Conservation (phyloP, 1,140 invertebrate genomes). For the Drosophila simulans region DNA sequence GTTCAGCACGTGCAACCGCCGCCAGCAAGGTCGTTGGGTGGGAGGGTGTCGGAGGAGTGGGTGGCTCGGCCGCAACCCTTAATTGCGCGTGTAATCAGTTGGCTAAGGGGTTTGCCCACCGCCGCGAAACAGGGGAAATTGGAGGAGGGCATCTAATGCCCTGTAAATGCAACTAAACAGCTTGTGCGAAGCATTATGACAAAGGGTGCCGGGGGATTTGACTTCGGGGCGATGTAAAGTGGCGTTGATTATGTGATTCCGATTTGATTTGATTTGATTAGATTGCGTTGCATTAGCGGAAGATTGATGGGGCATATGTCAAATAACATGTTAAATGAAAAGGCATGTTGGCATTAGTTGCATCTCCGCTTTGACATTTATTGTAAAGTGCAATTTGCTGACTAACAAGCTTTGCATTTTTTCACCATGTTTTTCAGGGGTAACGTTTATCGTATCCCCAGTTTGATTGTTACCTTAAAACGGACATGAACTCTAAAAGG, state of each 20-base stretch:
- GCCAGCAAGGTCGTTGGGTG: constrained; percentile 49
- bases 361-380: not conserved
- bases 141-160: constrained; percentile 44
- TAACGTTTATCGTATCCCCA: too few species aligned
- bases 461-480: too few species aligned
- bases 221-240: constrained; percentile 25
- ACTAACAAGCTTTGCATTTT: too few species aligned
- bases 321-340: constrained; percentile 8
- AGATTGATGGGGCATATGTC: constrained; percentile 69
- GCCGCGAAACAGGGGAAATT: not conserved
- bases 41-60: constrained; percentile 9
- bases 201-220: constrained; percentile 19
- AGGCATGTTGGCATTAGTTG: constrained; percentile 1
- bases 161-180: constrained; percentile 73
- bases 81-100: constrained; percentile 76
- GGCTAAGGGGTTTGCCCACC: constrained; percentile 22
- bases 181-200: constrained; percentile 36
- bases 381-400: constrained; percentile 10
- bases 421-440: too few species aligned
- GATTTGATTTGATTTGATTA: constrained; percentile 64
- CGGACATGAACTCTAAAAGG: too few species aligned
- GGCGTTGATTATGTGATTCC: constrained; percentile 65
- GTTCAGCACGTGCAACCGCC: constrained; percentile 74
- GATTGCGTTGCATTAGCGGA: constrained; percentile 57
- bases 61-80: constrained; percentile 65